Conservation (phyloP, 1,140 invertebrate species). For the Diorhabda carinulata region DNA sequence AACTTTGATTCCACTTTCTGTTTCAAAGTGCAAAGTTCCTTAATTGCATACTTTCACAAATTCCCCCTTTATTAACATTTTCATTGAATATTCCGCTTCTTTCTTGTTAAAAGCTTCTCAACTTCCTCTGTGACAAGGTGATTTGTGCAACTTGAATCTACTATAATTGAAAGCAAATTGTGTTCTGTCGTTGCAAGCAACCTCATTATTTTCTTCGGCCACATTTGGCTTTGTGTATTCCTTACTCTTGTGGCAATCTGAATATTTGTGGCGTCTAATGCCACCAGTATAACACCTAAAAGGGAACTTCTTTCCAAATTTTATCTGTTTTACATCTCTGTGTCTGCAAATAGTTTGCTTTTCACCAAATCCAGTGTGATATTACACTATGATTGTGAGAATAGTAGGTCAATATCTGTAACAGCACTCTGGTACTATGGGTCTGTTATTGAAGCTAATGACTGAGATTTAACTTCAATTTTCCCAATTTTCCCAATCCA, state of each 20-base stretch:
- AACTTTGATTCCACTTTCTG: neutral
- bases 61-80: too few relatives aligned
- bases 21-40: neutral
- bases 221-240: constrained; percentile 1
- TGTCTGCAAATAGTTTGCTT: constrained; percentile 3
- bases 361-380: constrained; percentile 4
- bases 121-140: too few relatives aligned
- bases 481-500: neutral
- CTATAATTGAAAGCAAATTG: too few relatives aligned
- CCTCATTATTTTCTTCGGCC: neutral
- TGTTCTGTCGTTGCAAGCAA: neutral
- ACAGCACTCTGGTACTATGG: neutral
- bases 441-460: neutral
- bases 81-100: too few relatives aligned
- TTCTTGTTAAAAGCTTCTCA: too few relatives aligned
- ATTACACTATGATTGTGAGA: neutral
- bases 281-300: constrained; percentile 10
- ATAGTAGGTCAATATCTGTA: neutral
- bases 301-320: neutral
- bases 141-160: too few relatives aligned
- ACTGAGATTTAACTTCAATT: neutral
- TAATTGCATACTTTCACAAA: neutral
- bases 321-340: too few relatives aligned
- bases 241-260: constrained; percentile 1
- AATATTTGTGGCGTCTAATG: constrained; percentile 2